Evolutionary conservation across 2,113 vertebrate species (phyloP).

Genomic region (Muntiacus reevesi): DNA sequence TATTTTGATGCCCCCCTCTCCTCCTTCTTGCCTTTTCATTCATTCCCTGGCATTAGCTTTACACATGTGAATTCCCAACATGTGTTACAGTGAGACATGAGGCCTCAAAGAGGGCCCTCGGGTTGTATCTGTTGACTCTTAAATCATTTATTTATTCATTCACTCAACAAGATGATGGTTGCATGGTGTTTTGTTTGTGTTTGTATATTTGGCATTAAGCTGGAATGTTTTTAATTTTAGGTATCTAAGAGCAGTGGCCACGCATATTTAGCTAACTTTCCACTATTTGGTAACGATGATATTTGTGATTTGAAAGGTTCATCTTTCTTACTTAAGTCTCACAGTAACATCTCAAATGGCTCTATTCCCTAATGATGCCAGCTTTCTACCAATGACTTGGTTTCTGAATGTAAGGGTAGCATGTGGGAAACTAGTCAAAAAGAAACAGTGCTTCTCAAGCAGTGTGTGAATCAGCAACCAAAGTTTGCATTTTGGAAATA

Average conservation of each 20-base stretch:
- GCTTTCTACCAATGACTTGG: neutral
- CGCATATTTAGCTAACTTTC: neutral
- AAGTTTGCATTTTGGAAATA: conserved; percentile 69
- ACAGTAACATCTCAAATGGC: neutral
- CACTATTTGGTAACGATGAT: neutral
- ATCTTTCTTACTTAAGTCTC: neutral
- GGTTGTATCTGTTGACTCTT: neutral
- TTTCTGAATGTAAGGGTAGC: neutral
- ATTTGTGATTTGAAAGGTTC: neutral
- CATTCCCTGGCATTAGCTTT: neutral
- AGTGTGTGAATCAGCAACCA: conserved; percentile 66
- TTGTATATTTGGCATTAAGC: neutral
- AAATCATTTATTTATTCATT: neutral
- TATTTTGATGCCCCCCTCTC: neutral
- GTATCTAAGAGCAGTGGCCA: neutral
- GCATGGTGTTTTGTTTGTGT: neutral
- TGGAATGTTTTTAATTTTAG: neutral
- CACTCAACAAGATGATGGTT: neutral
- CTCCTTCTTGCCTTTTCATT: neutral
- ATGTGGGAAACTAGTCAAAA: neutral
- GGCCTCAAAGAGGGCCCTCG: neutral
- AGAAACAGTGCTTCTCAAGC: neutral
- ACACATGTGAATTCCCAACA: neutral
- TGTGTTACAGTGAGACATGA: neutral
- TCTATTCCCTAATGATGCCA: neutral